Conservation (phyloP, 92 coral and sea anemone genomes). For the Ricordea florida region DNA sequence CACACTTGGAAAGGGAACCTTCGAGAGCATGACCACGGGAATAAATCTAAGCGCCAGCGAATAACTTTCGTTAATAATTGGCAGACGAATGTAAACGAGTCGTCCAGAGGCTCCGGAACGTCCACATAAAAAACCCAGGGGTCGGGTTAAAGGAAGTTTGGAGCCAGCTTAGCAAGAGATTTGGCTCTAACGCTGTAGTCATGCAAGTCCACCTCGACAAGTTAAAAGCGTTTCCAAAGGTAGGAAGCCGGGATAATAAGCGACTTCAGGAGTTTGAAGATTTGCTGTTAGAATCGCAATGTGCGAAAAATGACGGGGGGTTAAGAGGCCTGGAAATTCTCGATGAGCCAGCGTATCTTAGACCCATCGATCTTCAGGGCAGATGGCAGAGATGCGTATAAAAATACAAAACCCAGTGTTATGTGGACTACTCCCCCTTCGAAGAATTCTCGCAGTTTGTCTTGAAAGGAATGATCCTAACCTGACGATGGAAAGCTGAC, state of each 20-base stretch:
- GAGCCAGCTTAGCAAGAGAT: constrained; percentile 53
- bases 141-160: constrained; percentile 48
- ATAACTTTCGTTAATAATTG: constrained; percentile 49
- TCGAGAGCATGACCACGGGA: constrained; percentile 52
- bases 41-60: constrained; percentile 51
- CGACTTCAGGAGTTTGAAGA: constrained; percentile 61
- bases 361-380: constrained; percentile 38
- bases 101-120: constrained; percentile 53
- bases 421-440: constrained; percentile 46
- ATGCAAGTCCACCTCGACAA: constrained; percentile 58
- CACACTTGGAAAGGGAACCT: constrained; percentile 53
- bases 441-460: constrained; percentile 28
- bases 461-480: constrained; percentile 54
- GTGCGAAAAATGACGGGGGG: constrained; percentile 63
- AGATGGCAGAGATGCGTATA: constrained; percentile 61
- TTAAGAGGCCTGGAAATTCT: constrained; percentile 56
- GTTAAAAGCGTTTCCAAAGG: constrained; percentile 28
- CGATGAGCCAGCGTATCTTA: constrained; percentile 43
- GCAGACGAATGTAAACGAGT: constrained; percentile 40
- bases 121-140: constrained; percentile 42
- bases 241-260: constrained; percentile 28
- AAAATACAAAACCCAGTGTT: not conserved
- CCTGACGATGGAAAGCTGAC: constrained; percentile 14
- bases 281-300: constrained; percentile 47
- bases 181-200: constrained; percentile 56